Conservation (phyloP, 2,113 vertebrate species). For the Tyrannus savana region DNA sequence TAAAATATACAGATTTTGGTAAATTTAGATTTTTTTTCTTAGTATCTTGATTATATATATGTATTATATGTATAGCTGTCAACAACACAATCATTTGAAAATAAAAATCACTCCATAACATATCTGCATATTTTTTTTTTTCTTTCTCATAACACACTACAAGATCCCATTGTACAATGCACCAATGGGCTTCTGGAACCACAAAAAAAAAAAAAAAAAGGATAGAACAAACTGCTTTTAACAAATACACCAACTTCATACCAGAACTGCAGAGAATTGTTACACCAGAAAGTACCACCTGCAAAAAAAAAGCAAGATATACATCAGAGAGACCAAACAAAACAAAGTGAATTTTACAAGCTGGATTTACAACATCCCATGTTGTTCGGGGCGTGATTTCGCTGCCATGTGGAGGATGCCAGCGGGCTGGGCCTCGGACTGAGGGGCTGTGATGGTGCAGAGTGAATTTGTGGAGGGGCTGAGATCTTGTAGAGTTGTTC, state of each 20-base stretch:
- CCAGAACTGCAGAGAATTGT: constrained; percentile 80
- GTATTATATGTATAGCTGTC: constrained; percentile 48
- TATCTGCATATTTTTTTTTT: constrained; percentile 84
- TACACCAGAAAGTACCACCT: constrained; percentile 81
- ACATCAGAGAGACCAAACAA: constrained; percentile 79
- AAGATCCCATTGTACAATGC: constrained; percentile 89
- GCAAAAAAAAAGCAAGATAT: constrained; percentile 73
- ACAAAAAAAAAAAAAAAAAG: constrained; percentile 22
- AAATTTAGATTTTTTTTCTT: constrained; percentile 75
- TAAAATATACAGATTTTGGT: constrained; percentile 87
- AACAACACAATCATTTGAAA: constrained; percentile 81
- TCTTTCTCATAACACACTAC: constrained; percentile 87
- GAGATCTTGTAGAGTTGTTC: not conserved
- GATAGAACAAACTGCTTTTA: constrained; percentile 74
- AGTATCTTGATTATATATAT: constrained; percentile 64
- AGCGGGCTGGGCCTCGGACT: not conserved
- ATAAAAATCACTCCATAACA: constrained; percentile 78
- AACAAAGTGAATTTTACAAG: constrained; percentile 77
- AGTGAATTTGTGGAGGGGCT: not conserved
- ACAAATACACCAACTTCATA: constrained; percentile 86
- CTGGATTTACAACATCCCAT: constrained; percentile 66
- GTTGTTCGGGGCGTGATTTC: constrained; percentile 18
- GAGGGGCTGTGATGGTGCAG: not conserved
- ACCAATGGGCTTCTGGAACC: constrained; percentile 82
- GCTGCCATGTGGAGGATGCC: constrained; percentile 57